These are phyloP conservation scores for Aphelocoma coerulescens DNA, from an alignment of 2,113 vertebrate species.

Conservation along the genomic window DNA sequence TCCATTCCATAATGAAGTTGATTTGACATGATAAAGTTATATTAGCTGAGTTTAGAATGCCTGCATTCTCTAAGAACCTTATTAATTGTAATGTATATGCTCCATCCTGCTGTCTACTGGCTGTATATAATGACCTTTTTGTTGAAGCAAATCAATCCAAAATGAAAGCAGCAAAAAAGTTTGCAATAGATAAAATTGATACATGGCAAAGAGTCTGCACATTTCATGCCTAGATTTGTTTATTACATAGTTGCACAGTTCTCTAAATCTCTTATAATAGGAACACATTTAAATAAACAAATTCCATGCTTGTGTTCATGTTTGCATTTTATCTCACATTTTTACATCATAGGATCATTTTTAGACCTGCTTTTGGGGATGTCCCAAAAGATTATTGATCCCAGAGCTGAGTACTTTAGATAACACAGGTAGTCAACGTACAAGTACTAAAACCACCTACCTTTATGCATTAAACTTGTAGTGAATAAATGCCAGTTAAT, in stretches of 20 bases:
- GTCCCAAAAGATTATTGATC: neutral
- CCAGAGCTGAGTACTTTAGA: neutral
- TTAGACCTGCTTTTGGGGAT: neutral
- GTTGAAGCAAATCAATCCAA: neutral
- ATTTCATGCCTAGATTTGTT: neutral
- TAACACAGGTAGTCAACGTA: neutral
- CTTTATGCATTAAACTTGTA: neutral
- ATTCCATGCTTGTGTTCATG: neutral
- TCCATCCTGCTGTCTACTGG: neutral
- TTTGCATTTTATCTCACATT: neutral
- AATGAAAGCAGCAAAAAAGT: neutral
- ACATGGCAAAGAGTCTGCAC: neutral
- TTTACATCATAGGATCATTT: neutral
- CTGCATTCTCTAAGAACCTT: neutral
- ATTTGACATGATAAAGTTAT: neutral
- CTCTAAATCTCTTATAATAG: neutral
- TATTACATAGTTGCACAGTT: neutral
- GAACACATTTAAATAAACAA: neutral
- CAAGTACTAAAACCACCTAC: neutral
- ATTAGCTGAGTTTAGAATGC: neutral
- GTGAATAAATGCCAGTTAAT: neutral
- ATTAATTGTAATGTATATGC: neutral
- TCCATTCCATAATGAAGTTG: neutral
- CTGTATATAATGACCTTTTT: neutral
- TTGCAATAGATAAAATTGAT: neutral